A percentile compares a stretch with the other conserved stretches of the same genome.
Evolutionary conservation across 2,113 vertebrate species (phyloP).

Genomic region (Muscicapa adusta): DNA sequence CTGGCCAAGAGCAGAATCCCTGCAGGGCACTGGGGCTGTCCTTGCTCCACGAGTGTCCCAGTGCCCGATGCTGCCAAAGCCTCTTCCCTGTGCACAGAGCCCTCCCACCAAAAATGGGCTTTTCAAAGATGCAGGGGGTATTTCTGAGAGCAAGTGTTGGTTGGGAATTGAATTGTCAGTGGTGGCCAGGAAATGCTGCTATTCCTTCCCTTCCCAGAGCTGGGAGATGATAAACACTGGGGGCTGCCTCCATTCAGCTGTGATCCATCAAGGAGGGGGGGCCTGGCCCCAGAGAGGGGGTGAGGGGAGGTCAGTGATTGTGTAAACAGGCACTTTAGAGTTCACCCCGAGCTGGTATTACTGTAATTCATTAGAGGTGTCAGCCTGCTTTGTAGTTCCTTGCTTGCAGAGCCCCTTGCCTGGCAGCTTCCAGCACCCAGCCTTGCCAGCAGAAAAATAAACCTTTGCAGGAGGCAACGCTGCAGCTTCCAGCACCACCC

Average conservation of each 20-base stretch:
- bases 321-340: slow-evolving; percentile 68
- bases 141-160: not conserved
- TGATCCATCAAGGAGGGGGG: slow-evolving; percentile 37
- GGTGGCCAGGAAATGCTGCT: slow-evolving; percentile 1
- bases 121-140: accelerated
- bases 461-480: not conserved
- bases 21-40: not conserved
- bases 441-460: not conserved
- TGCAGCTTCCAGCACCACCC: not conserved
- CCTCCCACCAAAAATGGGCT: not conserved
- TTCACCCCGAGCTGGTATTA: slow-evolving; percentile 31
- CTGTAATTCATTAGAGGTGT: slow-evolving; percentile 63
- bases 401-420: not conserved
- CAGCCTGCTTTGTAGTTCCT: slow-evolving; percentile 53
- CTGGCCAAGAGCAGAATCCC: not conserved
- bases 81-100: accelerated
- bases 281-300: not conserved
- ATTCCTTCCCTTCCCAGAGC: not conserved
- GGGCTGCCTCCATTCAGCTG: slow-evolving; percentile 52
- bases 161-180: not conserved
- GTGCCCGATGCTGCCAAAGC: not conserved
- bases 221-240: slow-evolving; percentile 25
- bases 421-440: not conserved
- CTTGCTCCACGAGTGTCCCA: not conserved
- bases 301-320: slow-evolving; percentile 53